Evolutionary conservation across 2,113 vertebrate species (phyloP), one percentile per base, ranked within the genome.

Genomic region (Columba livia): DNA sequence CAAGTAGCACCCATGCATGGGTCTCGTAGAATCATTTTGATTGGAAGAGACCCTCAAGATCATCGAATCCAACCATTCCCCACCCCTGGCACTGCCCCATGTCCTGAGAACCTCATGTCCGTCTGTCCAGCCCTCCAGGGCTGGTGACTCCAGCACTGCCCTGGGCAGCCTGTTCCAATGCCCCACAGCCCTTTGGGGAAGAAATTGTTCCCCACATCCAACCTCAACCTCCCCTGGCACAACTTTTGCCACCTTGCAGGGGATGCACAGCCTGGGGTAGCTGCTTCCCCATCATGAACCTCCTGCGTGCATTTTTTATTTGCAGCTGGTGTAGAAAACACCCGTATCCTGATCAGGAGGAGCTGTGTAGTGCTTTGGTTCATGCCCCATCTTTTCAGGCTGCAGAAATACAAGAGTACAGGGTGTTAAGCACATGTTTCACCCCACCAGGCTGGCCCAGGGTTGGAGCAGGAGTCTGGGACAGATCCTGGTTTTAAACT

Each of bases 1-100:
- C 26, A 62, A 0, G 0, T 11, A 61, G 9, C 12, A 29, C 7
- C 20, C 20, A 1, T 0, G 0, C 26, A 7, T 0, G 1, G 32
- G 44, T 47, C 44, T 47, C 5, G 44, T 47, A 47, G 44, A 47
- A 47, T 47, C 44, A 47, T 47, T 47, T 47, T 47, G 18, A 19
- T 47, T 47, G 44, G 44, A 19, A 47, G 18, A 19, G 44, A 47
- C 44, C 44, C 44, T 47, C 44, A 47, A 47, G 44, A 47, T 47
- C 44, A 47, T 47, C 4, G 18, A 47, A 18, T 19, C 44, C 44
- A 47, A 47, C 44, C 44, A 10, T 19, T 9, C 7, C 44, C 44
- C 44, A 19, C 17, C 44, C 44, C 44, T 47, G 44, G 18, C 18
- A 19, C 44, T 47, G 44, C 44, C 18, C 44, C 44, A 47, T 47